Percentiles rank a stretch among this genome's conserved stretches.
Evolutionary conservation across 1,140 invertebrate species (phyloP).

Genomic region (Bicyclus anynana): DNA sequence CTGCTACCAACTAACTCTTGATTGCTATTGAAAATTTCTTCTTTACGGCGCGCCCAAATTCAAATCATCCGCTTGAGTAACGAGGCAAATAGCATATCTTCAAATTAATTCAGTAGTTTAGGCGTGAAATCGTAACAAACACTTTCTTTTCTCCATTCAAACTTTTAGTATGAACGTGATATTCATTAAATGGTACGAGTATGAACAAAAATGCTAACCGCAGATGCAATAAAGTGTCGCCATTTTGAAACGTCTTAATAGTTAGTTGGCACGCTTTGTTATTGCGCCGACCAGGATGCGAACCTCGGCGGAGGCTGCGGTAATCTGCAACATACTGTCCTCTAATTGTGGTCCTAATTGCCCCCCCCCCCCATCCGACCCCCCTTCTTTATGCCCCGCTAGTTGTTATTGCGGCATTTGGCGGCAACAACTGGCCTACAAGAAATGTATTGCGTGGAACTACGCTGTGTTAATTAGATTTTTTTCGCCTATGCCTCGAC

Average conservation of each 20-base stretch:
- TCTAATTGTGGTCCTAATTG: conserved; percentile 76
- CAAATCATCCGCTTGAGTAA: too few species aligned
- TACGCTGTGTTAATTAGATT: conserved; percentile 7
- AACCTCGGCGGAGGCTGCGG: conserved; percentile 55
- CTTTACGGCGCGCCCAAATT: too few species aligned
- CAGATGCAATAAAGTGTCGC: conserved; percentile 33
- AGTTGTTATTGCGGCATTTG: conserved; percentile 41
- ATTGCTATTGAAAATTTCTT: too few species aligned
- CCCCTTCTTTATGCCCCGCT: conserved; percentile 52
- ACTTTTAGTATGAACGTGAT: too few species aligned
- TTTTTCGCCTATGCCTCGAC: not conserved
- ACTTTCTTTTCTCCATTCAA: too few species aligned
- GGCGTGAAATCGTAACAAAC: too few species aligned
- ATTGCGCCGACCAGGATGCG: conserved; percentile 47
- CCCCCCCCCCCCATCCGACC: conserved; percentile 30
- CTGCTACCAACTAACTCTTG: too few species aligned
- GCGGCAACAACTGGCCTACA: conserved; percentile 30
- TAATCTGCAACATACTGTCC: conserved; percentile 75
- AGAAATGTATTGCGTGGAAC: conserved; percentile 21
- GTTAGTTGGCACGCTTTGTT: conserved; percentile 65
- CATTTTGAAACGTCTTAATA: conserved; percentile 58
- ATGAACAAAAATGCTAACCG: conserved; percentile 29
- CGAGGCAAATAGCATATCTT: too few species aligned
- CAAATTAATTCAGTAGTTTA: too few species aligned
- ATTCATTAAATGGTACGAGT: too few species aligned